Conservation (phyloP, 2,888 invertebrate genomes). For the Leptinotarsa rubiginosa region DNA sequence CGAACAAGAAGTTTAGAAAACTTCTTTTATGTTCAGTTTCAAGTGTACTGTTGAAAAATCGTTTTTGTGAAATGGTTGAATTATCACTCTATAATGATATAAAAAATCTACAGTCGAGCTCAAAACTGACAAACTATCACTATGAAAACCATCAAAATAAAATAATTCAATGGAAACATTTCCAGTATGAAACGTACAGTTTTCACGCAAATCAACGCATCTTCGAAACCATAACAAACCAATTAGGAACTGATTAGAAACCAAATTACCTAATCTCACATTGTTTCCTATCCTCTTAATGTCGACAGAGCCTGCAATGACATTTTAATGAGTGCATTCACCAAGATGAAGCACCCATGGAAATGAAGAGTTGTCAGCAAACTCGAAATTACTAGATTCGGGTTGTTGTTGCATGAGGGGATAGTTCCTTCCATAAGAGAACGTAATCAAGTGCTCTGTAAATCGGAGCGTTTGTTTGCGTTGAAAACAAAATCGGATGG, state of each 20-base stretch:
- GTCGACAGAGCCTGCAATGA: slow-evolving; percentile 34
- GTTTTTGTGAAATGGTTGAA: too few species aligned
- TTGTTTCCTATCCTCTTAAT: neutral
- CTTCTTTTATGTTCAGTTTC: too few species aligned
- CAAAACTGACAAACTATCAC: too few species aligned
- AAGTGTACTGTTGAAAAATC: too few species aligned
- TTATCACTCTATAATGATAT: too few species aligned
- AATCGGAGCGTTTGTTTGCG: slow-evolving; percentile 5
- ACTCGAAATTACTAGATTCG: slow-evolving; percentile 42
- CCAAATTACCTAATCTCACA: slow-evolving; percentile 5
- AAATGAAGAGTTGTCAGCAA: slow-evolving; percentile 47
- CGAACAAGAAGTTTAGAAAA: too few species aligned
- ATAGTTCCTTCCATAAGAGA: neutral
- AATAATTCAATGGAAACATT: too few species aligned
- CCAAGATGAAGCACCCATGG: slow-evolving; percentile 42
- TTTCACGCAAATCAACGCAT: neutral
- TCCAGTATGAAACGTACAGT: neutral
- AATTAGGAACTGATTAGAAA: slow-evolving; percentile 14
- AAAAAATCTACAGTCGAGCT: too few species aligned
- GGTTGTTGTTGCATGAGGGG: slow-evolving; percentile 30
- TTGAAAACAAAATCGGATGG: neutral
- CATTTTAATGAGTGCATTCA: slow-evolving; percentile 45
- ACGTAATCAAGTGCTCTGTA: slow-evolving; percentile 4
- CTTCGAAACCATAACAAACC: neutral
- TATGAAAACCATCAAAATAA: too few species aligned